Evolutionary conservation across 2,888 invertebrate species (phyloP).

Genomic region (Theodoxus fluviatilis): DNA sequence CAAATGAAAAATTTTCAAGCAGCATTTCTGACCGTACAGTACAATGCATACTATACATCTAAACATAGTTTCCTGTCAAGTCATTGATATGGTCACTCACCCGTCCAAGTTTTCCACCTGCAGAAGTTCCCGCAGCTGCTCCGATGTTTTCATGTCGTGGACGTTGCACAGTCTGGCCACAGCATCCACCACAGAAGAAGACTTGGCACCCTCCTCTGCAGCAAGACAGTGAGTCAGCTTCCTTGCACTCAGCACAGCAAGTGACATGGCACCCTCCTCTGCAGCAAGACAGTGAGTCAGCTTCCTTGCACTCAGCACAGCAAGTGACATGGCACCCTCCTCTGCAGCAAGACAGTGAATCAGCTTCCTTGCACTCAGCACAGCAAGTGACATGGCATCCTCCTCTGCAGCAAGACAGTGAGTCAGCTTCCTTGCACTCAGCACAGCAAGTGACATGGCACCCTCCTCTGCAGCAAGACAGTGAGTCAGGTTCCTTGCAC

Average conservation of each 20-base stretch:
- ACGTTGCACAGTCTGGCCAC: conserved; percentile 53
- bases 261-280: conserved; percentile 47
- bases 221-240: no score
- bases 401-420: no score
- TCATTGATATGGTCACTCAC: conserved; percentile 39
- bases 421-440: no score
- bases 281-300: no score
- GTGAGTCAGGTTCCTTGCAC: no score
- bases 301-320: conserved; percentile 59
- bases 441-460: no score
- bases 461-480: no score
- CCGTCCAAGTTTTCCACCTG: conserved; percentile 58
- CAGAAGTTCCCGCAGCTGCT: conserved; percentile 53
- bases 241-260: conserved; percentile 57
- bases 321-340: conserved; percentile 45
- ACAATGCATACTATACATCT: not conserved
- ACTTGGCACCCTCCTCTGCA: conserved; percentile 46
- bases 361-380: conserved; percentile 61
- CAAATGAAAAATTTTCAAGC: no score
- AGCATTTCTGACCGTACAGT: no score
- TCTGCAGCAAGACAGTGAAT: no score
- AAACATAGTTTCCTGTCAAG: no score
- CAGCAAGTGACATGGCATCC: conserved; percentile 46
- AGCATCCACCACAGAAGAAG: conserved; percentile 55
- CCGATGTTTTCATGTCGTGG: conserved; percentile 53